These are phyloP conservation scores for Hylaeus volcanicus DNA, from an alignment of 1,140 invertebrate species.

Conservation along the genomic window DNA sequence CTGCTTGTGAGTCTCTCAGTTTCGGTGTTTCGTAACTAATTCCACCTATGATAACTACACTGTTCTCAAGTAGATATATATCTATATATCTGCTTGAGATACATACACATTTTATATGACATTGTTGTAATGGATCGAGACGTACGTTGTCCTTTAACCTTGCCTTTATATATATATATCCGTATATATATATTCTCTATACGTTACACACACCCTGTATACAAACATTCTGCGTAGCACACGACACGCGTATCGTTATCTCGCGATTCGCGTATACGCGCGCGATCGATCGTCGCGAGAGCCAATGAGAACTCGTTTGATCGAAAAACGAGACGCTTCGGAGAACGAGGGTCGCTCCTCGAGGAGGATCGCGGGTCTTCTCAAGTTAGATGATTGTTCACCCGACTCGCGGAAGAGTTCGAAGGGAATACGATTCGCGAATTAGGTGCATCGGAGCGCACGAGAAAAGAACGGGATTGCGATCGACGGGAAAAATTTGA, in stretches of 20 bases:
- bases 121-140: conserved; percentile 74
- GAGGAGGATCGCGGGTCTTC: background rate
- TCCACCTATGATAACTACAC: conserved; percentile 75
- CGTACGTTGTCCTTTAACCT: conserved; percentile 64
- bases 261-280: conserved; percentile 4
- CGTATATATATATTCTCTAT: conserved; percentile 22
- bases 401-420: no score
- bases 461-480: background rate
- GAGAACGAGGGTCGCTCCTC: background rate
- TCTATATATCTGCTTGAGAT: conserved; percentile 24
- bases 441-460: background rate
- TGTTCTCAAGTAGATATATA: conserved; percentile 65
- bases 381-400: background rate
- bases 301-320: background rate
- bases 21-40: conserved; percentile 82
- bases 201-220: conserved; percentile 20
- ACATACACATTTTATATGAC: conserved; percentile 60
- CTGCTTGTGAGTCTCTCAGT: conserved; percentile 87
- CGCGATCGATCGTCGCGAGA: background rate
- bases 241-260: background rate
- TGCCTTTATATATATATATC: conserved; percentile 56
- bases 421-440: background rate
- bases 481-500: background rate
- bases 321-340: background rate
- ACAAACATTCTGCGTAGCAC: conserved; percentile 25